Percentiles rank a stretch among this genome's conserved stretches.
phyloP scores from a whole-genome alignment of 2,113 vertebrate species.

The Callaeas wilsoni region DNA sequence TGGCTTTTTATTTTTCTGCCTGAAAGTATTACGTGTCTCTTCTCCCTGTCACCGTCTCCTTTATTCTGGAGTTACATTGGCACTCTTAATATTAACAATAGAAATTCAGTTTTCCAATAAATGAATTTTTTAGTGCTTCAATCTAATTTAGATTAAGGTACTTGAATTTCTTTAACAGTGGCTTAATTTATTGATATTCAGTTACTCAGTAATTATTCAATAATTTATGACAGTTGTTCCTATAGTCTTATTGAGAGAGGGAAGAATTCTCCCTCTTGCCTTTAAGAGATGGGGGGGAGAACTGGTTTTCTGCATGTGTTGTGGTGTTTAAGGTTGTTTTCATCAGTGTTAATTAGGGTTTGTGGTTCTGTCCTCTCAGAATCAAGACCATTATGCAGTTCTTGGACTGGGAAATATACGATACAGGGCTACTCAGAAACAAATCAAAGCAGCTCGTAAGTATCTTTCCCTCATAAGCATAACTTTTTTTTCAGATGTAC shows the following conservation, averaged over 20 bases:
- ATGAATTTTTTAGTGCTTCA: not conserved
- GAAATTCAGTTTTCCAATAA: not conserved
- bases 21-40: not conserved
- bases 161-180: not conserved
- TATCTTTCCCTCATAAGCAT: slow-evolving; percentile 11
- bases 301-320: not conserved
- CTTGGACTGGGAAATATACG: slow-evolving; percentile 87
- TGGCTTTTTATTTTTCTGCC: not conserved
- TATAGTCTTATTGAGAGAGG: not conserved
- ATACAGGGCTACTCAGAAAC: slow-evolving; percentile 94
- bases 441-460: slow-evolving; percentile 99
- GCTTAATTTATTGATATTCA: not conserved
- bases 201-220: not conserved
- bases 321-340: not conserved
- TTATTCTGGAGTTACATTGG: not conserved
- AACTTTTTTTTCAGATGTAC: not conserved
- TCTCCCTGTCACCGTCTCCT: not conserved
- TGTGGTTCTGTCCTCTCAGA: slow-evolving; percentile 72
- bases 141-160: not conserved
- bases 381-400: slow-evolving; percentile 97
- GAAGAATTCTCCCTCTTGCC: not conserved
- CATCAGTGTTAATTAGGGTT: not conserved
- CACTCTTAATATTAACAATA: not conserved
- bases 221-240: not conserved
- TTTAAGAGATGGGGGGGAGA: not conserved